Percentiles rank a stretch among this genome's conserved stretches.
phyloP scores from a whole-genome alignment of 2,888 invertebrate species.

The Ephialtes manifestator region DNA sequence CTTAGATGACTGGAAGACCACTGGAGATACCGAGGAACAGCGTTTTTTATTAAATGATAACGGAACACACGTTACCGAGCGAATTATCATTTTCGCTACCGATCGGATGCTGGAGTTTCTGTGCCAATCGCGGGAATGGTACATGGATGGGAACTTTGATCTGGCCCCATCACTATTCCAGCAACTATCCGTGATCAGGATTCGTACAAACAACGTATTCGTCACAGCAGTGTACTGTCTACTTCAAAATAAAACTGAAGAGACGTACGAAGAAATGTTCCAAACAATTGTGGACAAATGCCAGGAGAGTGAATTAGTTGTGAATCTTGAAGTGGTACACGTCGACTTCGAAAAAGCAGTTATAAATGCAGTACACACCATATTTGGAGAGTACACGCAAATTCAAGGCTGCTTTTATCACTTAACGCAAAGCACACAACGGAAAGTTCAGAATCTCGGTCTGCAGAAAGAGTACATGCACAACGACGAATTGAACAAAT shows the following conservation, averaged over 20 bases:
- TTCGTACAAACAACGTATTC: background rate
- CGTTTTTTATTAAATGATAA: conserved; percentile 25
- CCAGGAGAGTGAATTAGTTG: background rate
- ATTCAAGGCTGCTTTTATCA: conserved; percentile 30
- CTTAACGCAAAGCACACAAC: conserved; percentile 8
- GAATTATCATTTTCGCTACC: conserved; percentile 35
- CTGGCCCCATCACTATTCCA: conserved; percentile 19
- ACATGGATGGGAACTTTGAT: conserved; percentile 44
- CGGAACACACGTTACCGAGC: background rate
- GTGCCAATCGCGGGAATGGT: conserved; percentile 24
- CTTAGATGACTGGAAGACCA: conserved; percentile 25
- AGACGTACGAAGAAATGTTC: background rate
- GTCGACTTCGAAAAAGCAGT: conserved; percentile 39
- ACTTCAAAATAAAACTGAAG: background rate
- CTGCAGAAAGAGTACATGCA: background rate
- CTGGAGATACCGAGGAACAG: background rate
- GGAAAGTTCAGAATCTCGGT: conserved; percentile 14
- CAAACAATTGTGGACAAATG: background rate
- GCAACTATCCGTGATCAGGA: conserved; percentile 30
- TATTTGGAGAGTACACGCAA: background rate
- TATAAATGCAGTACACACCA: background rate
- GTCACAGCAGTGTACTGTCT: conserved; percentile 35
- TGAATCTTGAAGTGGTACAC: conserved; percentile 16
- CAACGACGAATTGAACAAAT: background rate
- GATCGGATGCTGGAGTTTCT: conserved; percentile 33